Evolutionary conservation across 2,888 invertebrate species (phyloP).

Genomic region (Tipula lateralis): DNA sequence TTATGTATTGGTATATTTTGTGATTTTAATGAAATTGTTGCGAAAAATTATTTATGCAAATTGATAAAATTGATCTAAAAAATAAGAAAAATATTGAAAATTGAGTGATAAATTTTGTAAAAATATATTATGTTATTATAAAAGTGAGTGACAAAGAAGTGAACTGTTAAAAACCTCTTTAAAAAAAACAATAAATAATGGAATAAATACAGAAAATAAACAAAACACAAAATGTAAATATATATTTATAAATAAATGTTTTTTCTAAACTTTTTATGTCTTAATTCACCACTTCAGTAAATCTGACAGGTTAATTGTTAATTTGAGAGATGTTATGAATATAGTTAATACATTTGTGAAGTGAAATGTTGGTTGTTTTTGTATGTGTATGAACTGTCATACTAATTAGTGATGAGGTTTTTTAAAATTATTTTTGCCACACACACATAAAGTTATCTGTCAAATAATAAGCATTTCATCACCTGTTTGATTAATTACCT

Average conservation of each 20-base stretch:
- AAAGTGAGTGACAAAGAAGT: background rate
- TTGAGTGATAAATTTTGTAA: background rate
- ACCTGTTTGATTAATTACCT: slow-evolving; percentile 6
- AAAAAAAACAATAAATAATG: background rate
- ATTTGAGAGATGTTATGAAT: background rate
- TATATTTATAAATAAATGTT: background rate
- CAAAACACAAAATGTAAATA: background rate
- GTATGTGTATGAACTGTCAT: background rate
- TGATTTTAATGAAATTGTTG: background rate
- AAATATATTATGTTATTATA: background rate
- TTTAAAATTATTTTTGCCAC: background rate
- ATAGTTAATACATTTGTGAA: background rate
- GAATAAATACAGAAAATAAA: background rate
- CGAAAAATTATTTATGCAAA: background rate
- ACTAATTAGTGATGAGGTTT: background rate
- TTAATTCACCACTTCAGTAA: background rate
- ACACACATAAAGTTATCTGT: background rate
- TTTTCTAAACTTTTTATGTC: background rate
- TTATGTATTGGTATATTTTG: slow-evolving; percentile 1
- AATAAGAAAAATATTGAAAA: background rate
- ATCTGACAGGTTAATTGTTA: background rate
- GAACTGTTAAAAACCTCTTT: background rate
- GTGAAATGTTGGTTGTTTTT: background rate
- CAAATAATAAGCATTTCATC: slow-evolving; percentile 11
- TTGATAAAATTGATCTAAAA: background rate